These are phyloP conservation scores for Mastacembelus armatus DNA, from an alignment of 2,797 vertebrate species.

Conservation along the genomic window DNA sequence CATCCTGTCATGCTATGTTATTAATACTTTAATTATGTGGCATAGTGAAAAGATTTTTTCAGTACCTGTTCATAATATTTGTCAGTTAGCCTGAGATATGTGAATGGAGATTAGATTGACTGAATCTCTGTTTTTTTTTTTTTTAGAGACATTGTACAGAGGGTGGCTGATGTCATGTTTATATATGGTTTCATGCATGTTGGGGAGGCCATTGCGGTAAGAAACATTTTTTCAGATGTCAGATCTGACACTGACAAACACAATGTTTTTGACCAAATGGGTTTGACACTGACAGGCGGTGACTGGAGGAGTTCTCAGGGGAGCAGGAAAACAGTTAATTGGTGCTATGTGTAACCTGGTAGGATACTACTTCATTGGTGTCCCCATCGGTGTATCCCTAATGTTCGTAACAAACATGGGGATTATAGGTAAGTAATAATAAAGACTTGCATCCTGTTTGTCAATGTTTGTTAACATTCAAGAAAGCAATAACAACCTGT, in stretches of 20 bases:
- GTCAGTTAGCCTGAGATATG: neutral
- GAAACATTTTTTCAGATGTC: constrained; percentile 36
- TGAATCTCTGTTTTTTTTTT: neutral
- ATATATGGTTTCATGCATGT: constrained; percentile 85
- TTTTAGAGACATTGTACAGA: constrained; percentile 85
- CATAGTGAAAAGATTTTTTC: neutral
- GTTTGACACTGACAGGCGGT: constrained; percentile 79
- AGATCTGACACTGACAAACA: neutral
- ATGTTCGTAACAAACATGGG: constrained; percentile 91
- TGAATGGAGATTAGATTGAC: no score
- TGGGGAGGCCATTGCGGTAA: constrained; percentile 86
- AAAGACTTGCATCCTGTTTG: neutral
- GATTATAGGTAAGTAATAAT: constrained; percentile 83
- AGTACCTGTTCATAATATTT: neutral
- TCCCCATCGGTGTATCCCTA: constrained; percentile 88
- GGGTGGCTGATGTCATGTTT: constrained; percentile 84
- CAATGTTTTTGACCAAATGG: neutral
- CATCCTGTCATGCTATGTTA: neutral
- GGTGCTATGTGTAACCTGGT: constrained; percentile 89
- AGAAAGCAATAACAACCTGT: neutral
- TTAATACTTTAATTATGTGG: neutral
- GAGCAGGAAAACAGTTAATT: constrained; percentile 88
- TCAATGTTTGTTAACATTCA: neutral
- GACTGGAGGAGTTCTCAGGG: constrained; percentile 88
- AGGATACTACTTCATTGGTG: constrained; percentile 88